Percentiles rank a stretch among this genome's conserved stretches.
Evolutionary conservation across 1,140 invertebrate genomes (phyloP).

Genomic region (Drosophila ficusphila): DNA sequence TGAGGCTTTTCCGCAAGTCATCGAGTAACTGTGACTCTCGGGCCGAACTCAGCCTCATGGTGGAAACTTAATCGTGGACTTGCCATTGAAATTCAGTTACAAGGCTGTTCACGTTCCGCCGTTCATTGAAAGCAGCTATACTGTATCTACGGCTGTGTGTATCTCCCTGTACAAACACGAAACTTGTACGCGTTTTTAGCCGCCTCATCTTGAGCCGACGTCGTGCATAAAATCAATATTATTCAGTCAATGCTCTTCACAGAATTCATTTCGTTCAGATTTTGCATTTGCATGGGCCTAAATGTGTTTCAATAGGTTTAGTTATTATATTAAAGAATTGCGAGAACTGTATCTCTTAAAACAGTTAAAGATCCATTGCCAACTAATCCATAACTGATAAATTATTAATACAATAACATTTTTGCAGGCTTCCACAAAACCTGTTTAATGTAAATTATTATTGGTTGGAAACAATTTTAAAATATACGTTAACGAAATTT

Average conservation of each 20-base stretch:
- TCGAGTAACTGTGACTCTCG: constrained; percentile 74
- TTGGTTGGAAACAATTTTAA: too few relatives aligned
- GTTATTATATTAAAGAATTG: background rate
- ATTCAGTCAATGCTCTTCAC: constrained; percentile 3
- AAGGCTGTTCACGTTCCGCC: constrained; percentile 76
- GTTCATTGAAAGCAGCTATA: constrained; percentile 64
- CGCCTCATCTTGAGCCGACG: constrained; percentile 37
- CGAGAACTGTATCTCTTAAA: too few relatives aligned
- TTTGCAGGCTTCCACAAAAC: too few relatives aligned
- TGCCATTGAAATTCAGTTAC: constrained; percentile 84
- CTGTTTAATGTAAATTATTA: too few relatives aligned
- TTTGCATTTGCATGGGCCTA: background rate
- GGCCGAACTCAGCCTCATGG: constrained; percentile 56
- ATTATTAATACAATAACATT: too few relatives aligned
- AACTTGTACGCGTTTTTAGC: constrained; percentile 30
- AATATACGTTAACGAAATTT: too few relatives aligned
- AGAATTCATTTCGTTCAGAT: constrained; percentile 17
- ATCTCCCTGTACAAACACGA: constrained; percentile 22
- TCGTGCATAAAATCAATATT: constrained; percentile 59
- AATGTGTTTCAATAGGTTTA: background rate
- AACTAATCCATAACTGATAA: too few relatives aligned
- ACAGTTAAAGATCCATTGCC: too few relatives aligned
- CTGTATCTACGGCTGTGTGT: constrained; percentile 9
- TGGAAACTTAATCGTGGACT: constrained; percentile 80
- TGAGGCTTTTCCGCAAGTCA: constrained; percentile 80